Evolutionary conservation across 2,797 vertebrate species (phyloP).

Genomic region (Gastrophryne carolinensis): DNA sequence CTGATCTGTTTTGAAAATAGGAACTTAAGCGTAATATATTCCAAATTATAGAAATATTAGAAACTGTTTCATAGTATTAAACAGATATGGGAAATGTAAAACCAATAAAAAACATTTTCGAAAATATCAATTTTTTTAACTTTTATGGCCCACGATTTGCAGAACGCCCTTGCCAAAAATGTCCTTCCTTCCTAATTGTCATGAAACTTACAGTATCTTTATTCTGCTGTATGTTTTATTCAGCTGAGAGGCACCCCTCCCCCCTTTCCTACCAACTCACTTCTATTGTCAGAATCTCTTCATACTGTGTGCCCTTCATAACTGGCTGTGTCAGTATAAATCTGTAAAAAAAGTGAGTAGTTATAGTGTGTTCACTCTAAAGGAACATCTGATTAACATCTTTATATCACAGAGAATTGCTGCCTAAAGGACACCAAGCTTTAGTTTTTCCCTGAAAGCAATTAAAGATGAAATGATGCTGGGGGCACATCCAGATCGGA

Average conservation of each 20-base stretch:
- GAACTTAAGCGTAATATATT: no score
- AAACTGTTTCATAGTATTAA: no score
- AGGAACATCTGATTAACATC: constrained; percentile 43
- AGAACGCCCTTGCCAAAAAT: not conserved
- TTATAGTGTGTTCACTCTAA: constrained; percentile 25
- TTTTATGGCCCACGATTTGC: not conserved
- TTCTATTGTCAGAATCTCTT: constrained; percentile 14
- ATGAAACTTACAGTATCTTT: constrained; percentile 7
- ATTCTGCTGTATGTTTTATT: not conserved
- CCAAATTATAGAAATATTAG: no score
- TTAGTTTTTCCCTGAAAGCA: constrained; percentile 39
- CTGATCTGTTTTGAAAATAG: no score
- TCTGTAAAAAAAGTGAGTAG: constrained; percentile 16
- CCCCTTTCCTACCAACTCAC: not conserved
- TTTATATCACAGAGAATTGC: constrained; percentile 29
- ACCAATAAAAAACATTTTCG: no score
- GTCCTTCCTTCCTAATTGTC: constrained; percentile 1
- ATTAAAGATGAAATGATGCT: constrained; percentile 39
- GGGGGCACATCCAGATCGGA: not conserved
- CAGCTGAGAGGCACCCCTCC: not conserved
- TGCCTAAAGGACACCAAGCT: constrained; percentile 28
- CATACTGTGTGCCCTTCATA: constrained; percentile 29
- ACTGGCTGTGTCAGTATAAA: constrained; percentile 19
- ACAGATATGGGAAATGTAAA: no score
- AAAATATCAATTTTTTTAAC: no score